A percentile compares a stretch with the other conserved stretches of the same genome.
Evolutionary conservation across 2,888 invertebrate species (phyloP).

Genomic region (Hypercompe scribonia): DNA sequence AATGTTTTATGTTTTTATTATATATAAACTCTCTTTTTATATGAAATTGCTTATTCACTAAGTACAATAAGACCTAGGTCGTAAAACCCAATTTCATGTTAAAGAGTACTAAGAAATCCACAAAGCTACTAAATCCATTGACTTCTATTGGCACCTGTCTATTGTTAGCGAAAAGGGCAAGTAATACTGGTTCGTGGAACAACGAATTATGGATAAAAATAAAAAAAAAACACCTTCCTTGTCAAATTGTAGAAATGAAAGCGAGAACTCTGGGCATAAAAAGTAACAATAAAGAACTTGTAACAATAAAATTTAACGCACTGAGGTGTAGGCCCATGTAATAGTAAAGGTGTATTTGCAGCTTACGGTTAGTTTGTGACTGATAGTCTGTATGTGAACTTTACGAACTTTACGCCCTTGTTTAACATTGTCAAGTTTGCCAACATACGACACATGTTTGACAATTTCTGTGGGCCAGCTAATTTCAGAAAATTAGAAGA

Average conservation of each 20-base stretch:
- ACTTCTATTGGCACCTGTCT: constrained; percentile 14
- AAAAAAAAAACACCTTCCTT: constrained; percentile 36
- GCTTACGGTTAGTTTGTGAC: constrained; percentile 5
- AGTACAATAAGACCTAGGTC: background rate
- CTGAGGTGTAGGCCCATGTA: constrained; percentile 36
- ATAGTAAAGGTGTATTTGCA: constrained; percentile 7
- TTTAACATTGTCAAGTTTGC: background rate
- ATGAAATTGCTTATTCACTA: background rate
- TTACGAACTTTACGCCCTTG: background rate
- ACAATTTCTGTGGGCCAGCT: too few relatives aligned
- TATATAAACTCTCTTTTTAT: background rate
- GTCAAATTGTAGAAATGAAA: constrained; percentile 35
- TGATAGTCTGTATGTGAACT: background rate
- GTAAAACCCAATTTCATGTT: constrained; percentile 14
- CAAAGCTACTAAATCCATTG: background rate
- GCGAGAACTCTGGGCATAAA: constrained; percentile 44
- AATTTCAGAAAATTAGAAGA: too few relatives aligned
- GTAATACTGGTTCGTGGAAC: constrained; percentile 28
- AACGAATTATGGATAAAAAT: constrained; percentile 33
- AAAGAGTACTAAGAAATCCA: constrained; percentile 2
- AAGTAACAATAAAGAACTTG: constrained; percentile 47
- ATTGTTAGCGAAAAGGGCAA: constrained; percentile 9
- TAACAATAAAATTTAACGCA: constrained; percentile 46
- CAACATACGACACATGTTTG: background rate
- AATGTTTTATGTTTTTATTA: too few relatives aligned